Conservation (phyloP, 2,113 vertebrate genomes). For the Aramus guarauna region DNA sequence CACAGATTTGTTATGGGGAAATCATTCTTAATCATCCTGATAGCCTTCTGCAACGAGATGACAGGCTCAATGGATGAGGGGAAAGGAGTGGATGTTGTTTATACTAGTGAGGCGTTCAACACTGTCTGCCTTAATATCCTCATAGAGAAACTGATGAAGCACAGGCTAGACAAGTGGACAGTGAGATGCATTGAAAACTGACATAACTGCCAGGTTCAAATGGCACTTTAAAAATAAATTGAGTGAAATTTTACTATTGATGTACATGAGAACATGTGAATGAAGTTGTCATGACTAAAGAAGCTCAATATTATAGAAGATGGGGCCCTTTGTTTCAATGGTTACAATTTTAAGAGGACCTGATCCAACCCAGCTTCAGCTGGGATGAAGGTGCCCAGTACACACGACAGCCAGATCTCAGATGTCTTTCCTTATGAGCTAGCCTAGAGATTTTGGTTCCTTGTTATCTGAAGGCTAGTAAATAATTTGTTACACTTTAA, state of each 20-base stretch:
- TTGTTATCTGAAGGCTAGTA: background rate
- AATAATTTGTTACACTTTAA: background rate
- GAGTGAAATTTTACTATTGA: background rate
- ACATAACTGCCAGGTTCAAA: background rate
- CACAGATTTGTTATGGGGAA: background rate
- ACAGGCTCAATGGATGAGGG: background rate
- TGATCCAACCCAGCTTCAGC: background rate
- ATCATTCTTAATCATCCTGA: background rate
- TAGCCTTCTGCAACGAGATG: background rate
- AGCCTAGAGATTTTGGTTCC: background rate
- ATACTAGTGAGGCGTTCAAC: background rate
- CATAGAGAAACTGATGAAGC: background rate
- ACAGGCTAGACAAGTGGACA: background rate
- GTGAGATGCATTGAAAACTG: accelerated
- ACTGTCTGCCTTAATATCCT: background rate
- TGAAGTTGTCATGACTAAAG: background rate
- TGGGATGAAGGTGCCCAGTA: background rate
- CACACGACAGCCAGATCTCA: background rate
- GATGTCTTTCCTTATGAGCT: background rate
- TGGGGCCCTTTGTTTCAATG: background rate
- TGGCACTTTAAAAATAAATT: background rate
- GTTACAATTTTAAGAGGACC: background rate
- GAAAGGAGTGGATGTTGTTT: background rate
- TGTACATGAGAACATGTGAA: background rate
- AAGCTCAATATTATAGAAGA: background rate